Evolutionary conservation across 2,888 invertebrate genomes (phyloP).

Genomic region (Chaetogeoica ovagalla): DNA sequence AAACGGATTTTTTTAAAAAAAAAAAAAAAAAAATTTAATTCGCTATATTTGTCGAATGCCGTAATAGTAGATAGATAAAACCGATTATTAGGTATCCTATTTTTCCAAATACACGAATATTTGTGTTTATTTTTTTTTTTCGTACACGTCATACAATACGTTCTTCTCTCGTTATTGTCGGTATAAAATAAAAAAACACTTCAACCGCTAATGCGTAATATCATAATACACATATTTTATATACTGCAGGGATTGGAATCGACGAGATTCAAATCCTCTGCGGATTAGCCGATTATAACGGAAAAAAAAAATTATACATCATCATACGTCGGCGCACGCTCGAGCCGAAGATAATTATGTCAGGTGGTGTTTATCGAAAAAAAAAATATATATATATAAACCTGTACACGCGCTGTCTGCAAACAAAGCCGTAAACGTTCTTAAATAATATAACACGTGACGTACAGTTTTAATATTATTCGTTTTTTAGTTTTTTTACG

Average conservation of each 20-base stretch:
- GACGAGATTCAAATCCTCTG: conserved; percentile 20
- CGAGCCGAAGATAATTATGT: neutral
- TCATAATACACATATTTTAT: neutral
- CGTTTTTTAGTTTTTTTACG: too few relatives aligned
- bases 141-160: neutral
- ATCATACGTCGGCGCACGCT: too few relatives aligned
- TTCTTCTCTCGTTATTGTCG: neutral
- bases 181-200: conserved; percentile 34
- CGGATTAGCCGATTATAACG: conserved; percentile 15
- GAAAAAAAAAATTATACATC: neutral
- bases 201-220: neutral
- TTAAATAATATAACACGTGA: neutral
- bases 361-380: conserved; percentile 1
- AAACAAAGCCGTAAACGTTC: neutral
- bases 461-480: neutral
- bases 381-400: neutral
- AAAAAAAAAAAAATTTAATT: too few relatives aligned
- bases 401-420: neutral
- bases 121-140: too few relatives aligned
- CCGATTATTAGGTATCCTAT: too few relatives aligned
- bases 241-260: neutral
- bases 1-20: too few relatives aligned
- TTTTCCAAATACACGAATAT: too few relatives aligned
- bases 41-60: too few relatives aligned
- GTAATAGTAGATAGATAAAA: too few relatives aligned